These are phyloP conservation scores for Umimayanthus chanpuru DNA, from an alignment of 92 coral and sea anemone species.

Conservation along the genomic window DNA sequence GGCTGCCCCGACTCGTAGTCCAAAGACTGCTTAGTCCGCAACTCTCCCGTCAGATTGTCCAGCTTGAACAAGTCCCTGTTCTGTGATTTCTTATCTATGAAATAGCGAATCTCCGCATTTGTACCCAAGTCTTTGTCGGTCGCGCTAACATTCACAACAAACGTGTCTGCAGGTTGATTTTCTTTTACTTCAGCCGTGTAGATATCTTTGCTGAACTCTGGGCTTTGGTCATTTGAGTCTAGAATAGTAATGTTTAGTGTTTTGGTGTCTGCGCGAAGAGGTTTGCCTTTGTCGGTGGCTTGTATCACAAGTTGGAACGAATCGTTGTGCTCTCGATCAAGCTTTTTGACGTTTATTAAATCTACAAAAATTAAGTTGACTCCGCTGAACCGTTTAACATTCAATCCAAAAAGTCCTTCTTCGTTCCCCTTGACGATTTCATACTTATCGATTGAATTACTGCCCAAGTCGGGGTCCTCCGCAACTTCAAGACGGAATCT, in stretches of 20 bases:
- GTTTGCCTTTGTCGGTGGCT: slow-evolving; percentile 78
- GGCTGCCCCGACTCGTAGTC: slow-evolving; percentile 65
- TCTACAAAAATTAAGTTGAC: slow-evolving; percentile 60
- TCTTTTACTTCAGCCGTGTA: slow-evolving; percentile 72
- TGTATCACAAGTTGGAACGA: slow-evolving; percentile 65
- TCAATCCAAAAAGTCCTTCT: slow-evolving; percentile 59
- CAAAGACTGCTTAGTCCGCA: slow-evolving; percentile 67
- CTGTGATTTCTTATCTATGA: slow-evolving; percentile 50
- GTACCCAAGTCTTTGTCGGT: slow-evolving; percentile 79
- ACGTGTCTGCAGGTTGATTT: slow-evolving; percentile 71
- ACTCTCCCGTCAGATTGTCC: slow-evolving; percentile 63
- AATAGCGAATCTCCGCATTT: slow-evolving; percentile 68
- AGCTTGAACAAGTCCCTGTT: slow-evolving; percentile 64
- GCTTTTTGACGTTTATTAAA: slow-evolving; percentile 60
- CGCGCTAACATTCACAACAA: slow-evolving; percentile 69
- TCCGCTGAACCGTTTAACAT: slow-evolving; percentile 52
- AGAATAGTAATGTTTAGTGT: slow-evolving; percentile 62
- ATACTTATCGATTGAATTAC: slow-evolving; percentile 71
- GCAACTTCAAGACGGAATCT: slow-evolving; percentile 68
- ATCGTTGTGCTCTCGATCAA: slow-evolving; percentile 80
- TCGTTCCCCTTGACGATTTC: slow-evolving; percentile 76
- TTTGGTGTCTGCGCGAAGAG: slow-evolving; percentile 68
- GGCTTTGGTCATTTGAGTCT: slow-evolving; percentile 87
- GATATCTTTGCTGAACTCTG: slow-evolving; percentile 64
- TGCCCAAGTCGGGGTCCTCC: slow-evolving; percentile 75